A percentile compares a stretch with the other conserved stretches of the same genome.
Evolutionary conservation across 2,888 invertebrate genomes (phyloP).

Genomic region (Amphimallon solstitiale): DNA sequence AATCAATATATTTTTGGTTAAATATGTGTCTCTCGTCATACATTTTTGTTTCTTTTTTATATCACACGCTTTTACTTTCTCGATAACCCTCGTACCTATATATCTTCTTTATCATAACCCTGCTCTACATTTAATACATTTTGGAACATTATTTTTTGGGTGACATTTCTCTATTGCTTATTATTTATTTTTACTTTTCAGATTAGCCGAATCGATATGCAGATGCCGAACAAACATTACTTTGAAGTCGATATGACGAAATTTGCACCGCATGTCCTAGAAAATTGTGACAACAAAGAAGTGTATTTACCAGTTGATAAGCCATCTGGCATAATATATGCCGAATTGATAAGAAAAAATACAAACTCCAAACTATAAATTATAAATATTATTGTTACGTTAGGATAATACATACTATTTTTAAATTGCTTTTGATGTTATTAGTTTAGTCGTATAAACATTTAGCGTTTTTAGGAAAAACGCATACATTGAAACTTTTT

Average conservation of each 20-base stretch:
- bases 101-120: too few species aligned
- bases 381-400: neutral
- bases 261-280: slow-evolving; percentile 73
- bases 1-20: too few species aligned
- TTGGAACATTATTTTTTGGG: neutral
- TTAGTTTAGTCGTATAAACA: too few species aligned
- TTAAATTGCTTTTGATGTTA: too few species aligned
- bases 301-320: slow-evolving; percentile 83
- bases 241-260: slow-evolving; percentile 79
- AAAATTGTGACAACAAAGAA: slow-evolving; percentile 72
- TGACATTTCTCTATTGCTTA: neutral
- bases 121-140: neutral
- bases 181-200: slow-evolving; percentile 52
- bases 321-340: slow-evolving; percentile 80
- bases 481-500: too few species aligned
- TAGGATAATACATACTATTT: too few species aligned
- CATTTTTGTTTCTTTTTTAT: too few species aligned
- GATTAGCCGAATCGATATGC: slow-evolving; percentile 77
- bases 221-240: slow-evolving; percentile 86
- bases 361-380: slow-evolving; percentile 61
- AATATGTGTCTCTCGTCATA: too few species aligned
- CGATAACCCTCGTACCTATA: too few species aligned
- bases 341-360: slow-evolving; percentile 72
- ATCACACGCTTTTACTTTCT: too few species aligned
- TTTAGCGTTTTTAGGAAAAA: too few species aligned